Evolutionary conservation across 1,140 invertebrate genomes (phyloP).

Genomic region (Calosoma granatense): DNA sequence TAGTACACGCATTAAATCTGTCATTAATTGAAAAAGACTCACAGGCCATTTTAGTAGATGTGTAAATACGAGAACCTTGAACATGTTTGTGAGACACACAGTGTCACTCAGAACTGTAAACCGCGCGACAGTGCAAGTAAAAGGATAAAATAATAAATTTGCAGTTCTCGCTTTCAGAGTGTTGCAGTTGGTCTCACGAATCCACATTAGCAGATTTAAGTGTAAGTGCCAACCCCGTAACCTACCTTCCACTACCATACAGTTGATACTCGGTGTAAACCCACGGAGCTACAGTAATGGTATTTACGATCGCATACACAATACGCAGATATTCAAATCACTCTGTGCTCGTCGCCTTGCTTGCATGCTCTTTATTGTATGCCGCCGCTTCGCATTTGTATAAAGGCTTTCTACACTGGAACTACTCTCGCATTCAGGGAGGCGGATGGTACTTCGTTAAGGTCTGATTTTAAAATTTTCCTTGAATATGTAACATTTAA

Average conservation of each 20-base stretch:
- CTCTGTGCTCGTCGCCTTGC: background rate
- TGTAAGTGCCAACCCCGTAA: background rate
- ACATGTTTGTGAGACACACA: no score
- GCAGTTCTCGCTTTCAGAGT: background rate
- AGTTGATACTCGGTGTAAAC: background rate
- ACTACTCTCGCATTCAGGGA: background rate
- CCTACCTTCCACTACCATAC: background rate
- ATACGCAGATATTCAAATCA: conserved; percentile 7
- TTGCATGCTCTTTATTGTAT: background rate
- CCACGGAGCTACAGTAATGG: conserved; percentile 1
- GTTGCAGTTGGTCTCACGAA: no score
- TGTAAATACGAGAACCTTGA: no score
- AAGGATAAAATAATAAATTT: background rate
- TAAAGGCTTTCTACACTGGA: background rate
- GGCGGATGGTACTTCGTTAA: no score
- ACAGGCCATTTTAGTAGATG: no score
- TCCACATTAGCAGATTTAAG: background rate
- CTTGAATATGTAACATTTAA: no score
- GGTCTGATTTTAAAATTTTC: no score
- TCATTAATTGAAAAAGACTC: no score
- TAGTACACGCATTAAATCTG: no score
- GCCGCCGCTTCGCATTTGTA: background rate
- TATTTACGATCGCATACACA: background rate
- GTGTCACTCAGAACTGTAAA: no score
- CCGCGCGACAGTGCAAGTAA: background rate